A percentile compares a stretch with the other conserved stretches of the same genome.
Evolutionary conservation across 2,797 vertebrate genomes (phyloP).

Genomic region (Anniella stebbinsi): DNA sequence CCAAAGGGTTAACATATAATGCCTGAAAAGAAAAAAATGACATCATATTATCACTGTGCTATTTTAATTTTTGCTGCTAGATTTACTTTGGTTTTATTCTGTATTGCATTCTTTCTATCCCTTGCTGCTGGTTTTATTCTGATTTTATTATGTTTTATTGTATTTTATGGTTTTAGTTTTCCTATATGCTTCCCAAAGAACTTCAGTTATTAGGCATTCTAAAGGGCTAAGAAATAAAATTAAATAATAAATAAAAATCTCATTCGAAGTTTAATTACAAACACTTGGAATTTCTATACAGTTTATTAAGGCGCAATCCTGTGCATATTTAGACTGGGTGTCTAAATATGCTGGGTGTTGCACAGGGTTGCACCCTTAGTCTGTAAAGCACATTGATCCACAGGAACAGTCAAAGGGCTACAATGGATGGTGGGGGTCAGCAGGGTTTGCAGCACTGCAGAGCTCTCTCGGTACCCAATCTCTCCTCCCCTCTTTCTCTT

Average conservation of each 20-base stretch:
- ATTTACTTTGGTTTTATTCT: neutral
- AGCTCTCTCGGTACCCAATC: neutral
- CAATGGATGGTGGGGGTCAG: neutral
- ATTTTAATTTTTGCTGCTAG: constrained; percentile 19
- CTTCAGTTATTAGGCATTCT: neutral
- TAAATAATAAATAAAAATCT: neutral
- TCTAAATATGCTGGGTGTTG: too few species aligned
- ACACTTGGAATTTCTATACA: neutral
- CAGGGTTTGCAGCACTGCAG: neutral
- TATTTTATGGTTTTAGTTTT: neutral
- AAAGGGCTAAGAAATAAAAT: neutral
- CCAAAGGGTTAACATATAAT: constrained; percentile 90
- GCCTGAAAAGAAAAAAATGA: constrained; percentile 80
- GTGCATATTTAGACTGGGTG: too few species aligned
- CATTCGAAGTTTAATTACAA: neutral
- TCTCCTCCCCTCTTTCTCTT: neutral
- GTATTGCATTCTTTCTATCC: neutral
- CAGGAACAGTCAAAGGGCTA: neutral
- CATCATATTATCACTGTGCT: neutral
- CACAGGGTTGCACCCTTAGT: too few species aligned
- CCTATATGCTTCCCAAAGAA: neutral
- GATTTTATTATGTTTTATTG: neutral
- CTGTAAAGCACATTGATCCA: neutral
- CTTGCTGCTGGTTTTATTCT: neutral
- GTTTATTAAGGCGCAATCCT: neutral